These are phyloP conservation scores for Ectropis grisescens DNA, from an alignment of 1,140 invertebrate species.

Conservation along the genomic window DNA sequence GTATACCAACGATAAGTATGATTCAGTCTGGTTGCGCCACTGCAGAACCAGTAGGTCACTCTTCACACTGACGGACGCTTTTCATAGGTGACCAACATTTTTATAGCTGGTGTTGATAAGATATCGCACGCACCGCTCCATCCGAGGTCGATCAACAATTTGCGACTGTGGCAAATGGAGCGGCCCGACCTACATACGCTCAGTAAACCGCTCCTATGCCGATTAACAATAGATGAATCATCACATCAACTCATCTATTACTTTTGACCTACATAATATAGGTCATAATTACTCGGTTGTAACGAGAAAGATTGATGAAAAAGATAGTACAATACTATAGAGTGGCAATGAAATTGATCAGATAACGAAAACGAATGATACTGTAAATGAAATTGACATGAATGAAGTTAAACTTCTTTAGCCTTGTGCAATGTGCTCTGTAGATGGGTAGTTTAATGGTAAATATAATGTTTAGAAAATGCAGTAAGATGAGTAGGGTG, in stretches of 20 bases:
- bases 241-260: conserved; percentile 26
- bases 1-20: no score
- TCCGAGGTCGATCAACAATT: conserved; percentile 61
- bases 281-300: conserved; percentile 5
- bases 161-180: conserved; percentile 58
- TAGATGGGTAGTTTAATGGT: no score
- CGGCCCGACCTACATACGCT: conserved; percentile 60
- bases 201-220: conserved; percentile 45
- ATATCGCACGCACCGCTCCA: conserved; percentile 41
- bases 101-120: conserved; percentile 36
- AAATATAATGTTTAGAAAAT: no score
- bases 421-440: no score
- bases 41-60: no score
- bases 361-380: no score
- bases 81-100: conserved; percentile 21
- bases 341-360: no score
- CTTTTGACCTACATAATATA: conserved; percentile 14
- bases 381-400: no score
- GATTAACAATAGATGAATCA: conserved; percentile 51
- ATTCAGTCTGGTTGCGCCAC: no score
- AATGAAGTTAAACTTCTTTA: no score
- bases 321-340: no score
- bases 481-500: no score
- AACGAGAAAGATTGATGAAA: not conserved
- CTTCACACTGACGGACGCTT: not conserved